Evolutionary conservation across 2,888 invertebrate species (phyloP), one percentile per base, ranked within the genome.

Genomic region (Tinea semifulvella): DNA sequence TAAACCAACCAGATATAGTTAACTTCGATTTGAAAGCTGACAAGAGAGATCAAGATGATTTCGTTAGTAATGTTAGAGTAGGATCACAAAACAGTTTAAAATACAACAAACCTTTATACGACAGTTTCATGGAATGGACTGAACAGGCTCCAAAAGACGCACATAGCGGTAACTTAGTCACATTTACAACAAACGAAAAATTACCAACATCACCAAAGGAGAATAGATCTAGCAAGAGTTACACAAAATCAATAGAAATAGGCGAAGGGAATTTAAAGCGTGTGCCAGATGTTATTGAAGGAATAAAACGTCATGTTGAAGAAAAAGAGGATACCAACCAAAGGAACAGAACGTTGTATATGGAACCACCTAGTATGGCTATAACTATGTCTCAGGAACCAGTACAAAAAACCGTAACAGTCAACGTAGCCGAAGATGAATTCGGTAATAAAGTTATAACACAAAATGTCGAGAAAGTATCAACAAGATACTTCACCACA

Each of bases 241-340:
- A 72, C 48, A 81, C 76, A n/a, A 82, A 82, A 52, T 79, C 79
- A 14, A 82, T 82, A 48, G 81, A 81, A 54, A 81, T 82, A 27
- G 76, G 80, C 10, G 75, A 80, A 48, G 63, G 72, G 7, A 62
- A 56, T 43, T 57, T 67, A 53, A 68, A 68, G 55, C 58, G 73
- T 47, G 61, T 75, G 25, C 80, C 80, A 6, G 80, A 79, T 54
- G 69, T 80, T 14, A 59, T 80, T 18, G 80, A 80, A 59, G 79
- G 73, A 3, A 74, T 72, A 43, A 67, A 73, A 53, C 63, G 57
- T 43, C 57, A 61, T 53, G 64, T 59, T 20, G 71, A 73, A 49
- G 70, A 72, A 48, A 68, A 58, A 49, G 76, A 76, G 50, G 27
- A 28, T 8, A 19, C 11, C 6, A 25, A 10, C 27, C 11, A 20